A percentile compares a stretch with the other conserved stretches of the same genome.
Evolutionary conservation across 2,888 invertebrate genomes (phyloP).

Genomic region (Leucophenga montana): DNA sequence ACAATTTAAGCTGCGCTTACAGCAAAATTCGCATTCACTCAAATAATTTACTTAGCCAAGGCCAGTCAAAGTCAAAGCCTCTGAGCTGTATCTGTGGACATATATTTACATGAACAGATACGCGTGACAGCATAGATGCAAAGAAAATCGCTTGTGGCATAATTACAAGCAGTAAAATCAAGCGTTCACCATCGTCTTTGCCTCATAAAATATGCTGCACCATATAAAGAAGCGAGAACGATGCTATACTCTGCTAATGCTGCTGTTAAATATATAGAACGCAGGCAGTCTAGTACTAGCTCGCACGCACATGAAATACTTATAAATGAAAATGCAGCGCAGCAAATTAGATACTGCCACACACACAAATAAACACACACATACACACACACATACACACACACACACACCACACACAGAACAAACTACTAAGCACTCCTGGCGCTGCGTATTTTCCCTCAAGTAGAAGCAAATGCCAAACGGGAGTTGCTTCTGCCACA

Average conservation of each 20-base stretch:
- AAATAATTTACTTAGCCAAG: no score
- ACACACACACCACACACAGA: background rate
- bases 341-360: background rate
- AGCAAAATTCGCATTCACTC: no score
- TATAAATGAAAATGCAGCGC: background rate
- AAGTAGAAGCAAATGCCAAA: conserved; percentile 46
- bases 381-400: background rate
- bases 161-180: background rate
- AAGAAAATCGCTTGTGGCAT: conserved; percentile 13
- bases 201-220: background rate
- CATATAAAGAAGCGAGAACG: no score
- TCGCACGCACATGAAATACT: background rate
- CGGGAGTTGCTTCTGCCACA: no score
- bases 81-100: no score
- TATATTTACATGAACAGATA: no score
- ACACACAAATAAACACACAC: background rate
- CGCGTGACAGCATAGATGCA: no score
- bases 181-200: background rate
- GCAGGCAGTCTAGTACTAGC: background rate
- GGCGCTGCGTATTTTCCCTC: no score
- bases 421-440: background rate
- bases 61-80: no score
- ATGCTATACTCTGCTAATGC: no score
- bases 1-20: no score
- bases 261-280: no score